A percentile compares a stretch with the other conserved stretches of the same genome.
phyloP scores from a whole-genome alignment of 2,797 vertebrate genomes.

The Chromis chromis region DNA sequence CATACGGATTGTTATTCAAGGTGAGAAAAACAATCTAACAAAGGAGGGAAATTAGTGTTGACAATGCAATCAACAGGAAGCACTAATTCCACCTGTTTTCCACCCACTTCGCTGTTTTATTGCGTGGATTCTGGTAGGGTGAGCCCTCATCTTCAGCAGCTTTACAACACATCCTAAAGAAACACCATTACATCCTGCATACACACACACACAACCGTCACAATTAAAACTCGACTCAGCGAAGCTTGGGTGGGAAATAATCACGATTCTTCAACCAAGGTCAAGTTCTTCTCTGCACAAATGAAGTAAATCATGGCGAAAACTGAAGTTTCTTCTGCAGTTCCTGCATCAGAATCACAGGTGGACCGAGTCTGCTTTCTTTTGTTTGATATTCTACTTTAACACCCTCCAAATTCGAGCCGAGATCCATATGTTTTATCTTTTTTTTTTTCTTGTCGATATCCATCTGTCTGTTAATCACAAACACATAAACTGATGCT shows the following conservation, averaged over 20 bases:
- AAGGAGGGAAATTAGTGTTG: slow-evolving; percentile 49
- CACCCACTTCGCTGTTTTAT: neutral
- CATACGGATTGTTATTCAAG: slow-evolving; percentile 52
- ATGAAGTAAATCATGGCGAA: neutral
- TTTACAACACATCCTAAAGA: neutral
- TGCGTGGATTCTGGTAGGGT: neutral
- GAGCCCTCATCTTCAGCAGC: slow-evolving; percentile 27
- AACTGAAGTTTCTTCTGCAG: neutral
- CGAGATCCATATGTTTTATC: slow-evolving; percentile 28
- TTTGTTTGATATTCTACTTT: neutral
- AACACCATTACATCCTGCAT: slow-evolving; percentile 7
- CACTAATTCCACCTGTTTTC: slow-evolving; percentile 31
- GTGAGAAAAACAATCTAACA: slow-evolving; percentile 58
- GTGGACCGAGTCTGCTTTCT: neutral
- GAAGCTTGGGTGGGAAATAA: neutral
- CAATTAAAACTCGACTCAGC: slow-evolving; percentile 2
- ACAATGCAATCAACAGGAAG: slow-evolving; percentile 51
- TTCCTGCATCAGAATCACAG: neutral
- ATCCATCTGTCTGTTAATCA: slow-evolving; percentile 44
- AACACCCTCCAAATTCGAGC: slow-evolving; percentile 20
- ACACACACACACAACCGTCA: neutral
- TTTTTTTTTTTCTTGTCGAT: neutral
- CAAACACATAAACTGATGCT: slow-evolving; percentile 31
- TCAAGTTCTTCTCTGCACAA: neutral
- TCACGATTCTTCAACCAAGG: slow-evolving; percentile 12